Percentiles rank a stretch among this genome's conserved stretches.
phyloP scores from a whole-genome alignment of 2,888 invertebrate genomes.

The Lithosia quadra region DNA sequence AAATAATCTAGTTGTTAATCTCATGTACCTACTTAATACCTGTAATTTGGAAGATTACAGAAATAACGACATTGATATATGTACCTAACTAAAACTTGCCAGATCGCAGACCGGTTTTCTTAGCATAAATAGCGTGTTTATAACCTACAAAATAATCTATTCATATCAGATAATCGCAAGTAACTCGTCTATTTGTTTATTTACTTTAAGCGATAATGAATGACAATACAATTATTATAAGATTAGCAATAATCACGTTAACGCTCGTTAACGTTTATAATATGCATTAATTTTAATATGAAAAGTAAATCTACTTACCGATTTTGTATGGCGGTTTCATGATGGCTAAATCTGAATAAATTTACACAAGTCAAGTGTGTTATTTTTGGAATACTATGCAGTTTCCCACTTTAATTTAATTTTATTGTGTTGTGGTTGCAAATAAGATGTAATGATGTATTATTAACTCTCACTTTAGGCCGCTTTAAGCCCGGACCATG shows the following conservation, averaged over 20 bases:
- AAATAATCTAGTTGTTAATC: no score
- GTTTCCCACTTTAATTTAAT: no score
- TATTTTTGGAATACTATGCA: no score
- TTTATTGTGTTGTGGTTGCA: no score
- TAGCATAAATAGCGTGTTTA: conserved; percentile 18
- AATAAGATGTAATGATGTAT: no score
- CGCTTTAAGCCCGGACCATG: no score
- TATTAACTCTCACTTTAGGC: no score
- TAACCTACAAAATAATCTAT: conserved; percentile 24
- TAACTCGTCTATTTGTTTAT: neutral
- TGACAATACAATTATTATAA: neutral
- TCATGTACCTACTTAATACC: neutral
- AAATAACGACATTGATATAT: neutral
- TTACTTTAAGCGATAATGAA: neutral
- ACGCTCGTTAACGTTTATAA: neutral
- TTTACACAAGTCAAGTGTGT: no score
- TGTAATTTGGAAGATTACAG: neutral
- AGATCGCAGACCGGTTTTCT: neutral
- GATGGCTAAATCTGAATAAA: conserved; percentile 14
- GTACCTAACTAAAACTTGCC: neutral
- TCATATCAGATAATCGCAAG: neutral
- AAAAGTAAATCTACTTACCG: conserved; percentile 62
- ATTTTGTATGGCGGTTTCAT: conserved; percentile 84
- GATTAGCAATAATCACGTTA: no score
- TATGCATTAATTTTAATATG: neutral